Base-by-base conservation (phyloP, 30 jellyfish, hydroid and myxozoan genomes). In the Turritopsis rubra region DNA sequence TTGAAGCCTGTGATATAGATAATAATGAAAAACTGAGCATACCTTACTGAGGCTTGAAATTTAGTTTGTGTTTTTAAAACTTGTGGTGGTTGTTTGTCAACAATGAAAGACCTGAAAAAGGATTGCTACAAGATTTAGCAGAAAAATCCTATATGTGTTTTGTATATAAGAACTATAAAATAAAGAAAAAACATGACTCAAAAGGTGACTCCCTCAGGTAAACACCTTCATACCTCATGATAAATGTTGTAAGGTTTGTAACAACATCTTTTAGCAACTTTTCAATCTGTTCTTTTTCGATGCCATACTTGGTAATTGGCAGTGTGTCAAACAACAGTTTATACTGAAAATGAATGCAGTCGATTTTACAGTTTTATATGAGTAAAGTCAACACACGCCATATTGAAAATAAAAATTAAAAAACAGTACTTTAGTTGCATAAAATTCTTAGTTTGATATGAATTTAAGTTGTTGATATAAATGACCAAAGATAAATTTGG, bases 41-140 rank as follows among this genome's bases (percentile, higher is more conserved):
- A 90, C 97, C 97, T 71, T 13, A 91, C 97, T 28, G 97, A 91
- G 26, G 97, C 96, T 75, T 91, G 97, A 81, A 91, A 91, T 66
- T 87, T 86, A 8, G 97, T 91, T 84, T 91, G 97, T 0, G 97
- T 91, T 79, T 91, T 91, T 22, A 91, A 88, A 16, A 91, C 97
- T 79, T 91, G 97, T 8, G 95, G 95, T 16, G 97, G 97, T 79
- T 91, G 97, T 72, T 91, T 91, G 80, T 91, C 97, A 1, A 91
- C 97, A 60, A 91, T 83, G 80, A 91, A 91, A 7, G 97, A 91
- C 81, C 97, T 91, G 66, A 28, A 77, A 74, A 18, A 25, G n/a
- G n/a, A n/a, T n/a, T n/a, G n/a, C n/a, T n/a, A n/a, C n/a, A n/a
- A n/a, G n/a, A n/a, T n/a, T n/a, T n/a, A n/a, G n/a, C n/a, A n/a